Percentiles rank a stretch among this genome's conserved stretches.
Evolutionary conservation across 2,113 vertebrate genomes (phyloP).

Genomic region (Excalfactoria chinensis): DNA sequence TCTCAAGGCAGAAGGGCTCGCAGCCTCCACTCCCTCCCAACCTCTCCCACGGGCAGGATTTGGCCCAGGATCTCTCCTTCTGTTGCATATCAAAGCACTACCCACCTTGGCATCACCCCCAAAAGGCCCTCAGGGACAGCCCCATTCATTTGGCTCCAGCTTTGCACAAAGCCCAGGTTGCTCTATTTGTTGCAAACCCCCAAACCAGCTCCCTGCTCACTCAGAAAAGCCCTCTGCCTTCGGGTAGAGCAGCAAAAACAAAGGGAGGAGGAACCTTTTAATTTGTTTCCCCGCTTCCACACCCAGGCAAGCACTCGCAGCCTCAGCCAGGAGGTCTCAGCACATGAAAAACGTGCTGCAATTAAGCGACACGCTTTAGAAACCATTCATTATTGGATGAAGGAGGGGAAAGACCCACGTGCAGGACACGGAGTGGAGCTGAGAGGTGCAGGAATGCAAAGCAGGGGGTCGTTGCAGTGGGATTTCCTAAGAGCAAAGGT

Average conservation of each 20-base stretch:
- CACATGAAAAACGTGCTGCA: fast-evolving
- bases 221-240: fast-evolving
- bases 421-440: fast-evolving
- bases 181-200: neutral
- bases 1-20: neutral
- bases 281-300: neutral
- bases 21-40: neutral
- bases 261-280: fast-evolving
- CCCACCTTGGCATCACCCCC: neutral
- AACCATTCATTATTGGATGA: neutral
- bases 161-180: fast-evolving
- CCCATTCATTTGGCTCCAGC: fast-evolving
- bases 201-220: fast-evolving
- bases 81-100: fast-evolving
- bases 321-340: neutral
- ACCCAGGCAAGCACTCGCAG: neutral
- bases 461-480: neutral
- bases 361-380: neutral
- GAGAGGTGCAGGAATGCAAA: neutral
- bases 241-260: fast-evolving
- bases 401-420: fast-evolving
- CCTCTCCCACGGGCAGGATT: neutral
- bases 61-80: neutral
- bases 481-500: neutral
- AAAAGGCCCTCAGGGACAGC: neutral